Evolutionary conservation across 2,888 invertebrate species (phyloP), one percentile per base, ranked within the genome.

Genomic region (Trachelus iudaicus): DNA sequence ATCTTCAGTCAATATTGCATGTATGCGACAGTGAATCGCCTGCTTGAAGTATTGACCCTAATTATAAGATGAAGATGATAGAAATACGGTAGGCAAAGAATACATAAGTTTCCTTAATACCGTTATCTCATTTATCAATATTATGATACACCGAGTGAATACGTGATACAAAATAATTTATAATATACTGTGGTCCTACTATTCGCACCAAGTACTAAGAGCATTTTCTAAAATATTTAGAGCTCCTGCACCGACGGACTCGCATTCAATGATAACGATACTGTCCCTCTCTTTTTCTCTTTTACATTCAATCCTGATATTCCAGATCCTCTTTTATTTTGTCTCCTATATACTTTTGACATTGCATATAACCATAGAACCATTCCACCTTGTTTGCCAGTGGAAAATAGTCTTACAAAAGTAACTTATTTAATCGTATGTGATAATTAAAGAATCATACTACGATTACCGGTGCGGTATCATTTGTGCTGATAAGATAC

Each of bases 181-280:
- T 79, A 81, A 85, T 83, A 85, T 83, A 83, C 82, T 84, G 83
- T 80, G 79, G 75, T 79, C 15, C 40, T 76, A 81, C 78, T 69
- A 71, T 56, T 76, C 74, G 80, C 81, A 81, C 80, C 83, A 69
- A 78, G 69, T 75, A 76, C 75, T 80, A 73, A 79, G 40, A 79
- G 80, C 78, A 73, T 81, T 3, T 56, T 56, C 23, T 56, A 23
- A 23, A 56, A 56, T 56, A 56, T 23, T 56, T 56, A 56, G 40
- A 56, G 23, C 40, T 56, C 40, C 23, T 56, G 23, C 40, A 56
- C 40, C 23, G 40, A 56, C 40, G 23, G 23, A 56, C 40, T 15
- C 40, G 23, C 40, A 56, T 56, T 23, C 40, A 23, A 56, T 56
- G 40, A 56, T 56, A 56, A 56, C 40, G 40, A 56, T 56, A 56